These are phyloP conservation scores for Adelphocoris suturalis DNA, from an alignment of 2,888 invertebrate species.

Conservation along the genomic window DNA sequence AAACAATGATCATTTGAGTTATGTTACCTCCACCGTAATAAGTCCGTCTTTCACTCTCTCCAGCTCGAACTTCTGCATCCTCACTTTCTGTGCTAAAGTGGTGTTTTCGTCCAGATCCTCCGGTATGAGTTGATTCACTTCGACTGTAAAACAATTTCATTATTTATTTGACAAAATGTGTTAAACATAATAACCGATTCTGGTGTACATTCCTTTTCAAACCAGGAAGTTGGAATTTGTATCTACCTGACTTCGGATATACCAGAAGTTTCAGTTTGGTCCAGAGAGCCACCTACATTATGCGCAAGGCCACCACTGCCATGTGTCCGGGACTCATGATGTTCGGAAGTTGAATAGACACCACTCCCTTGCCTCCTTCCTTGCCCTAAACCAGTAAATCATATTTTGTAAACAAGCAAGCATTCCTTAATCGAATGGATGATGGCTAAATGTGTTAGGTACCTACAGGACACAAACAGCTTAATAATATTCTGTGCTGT, in stretches of 20 bases:
- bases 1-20: too few species aligned
- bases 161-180: background rate
- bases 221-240: too few species aligned
- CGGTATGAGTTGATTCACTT: background rate
- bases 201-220: too few species aligned
- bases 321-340: slow-evolving; percentile 45
- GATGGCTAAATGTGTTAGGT: too few species aligned
- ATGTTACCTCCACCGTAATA: slow-evolving; percentile 7
- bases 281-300: background rate
- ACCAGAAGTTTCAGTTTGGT: background rate
- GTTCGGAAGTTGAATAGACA: background rate
- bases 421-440: too few species aligned
- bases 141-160: background rate
- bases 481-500: too few species aligned
- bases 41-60: slow-evolving; percentile 6
- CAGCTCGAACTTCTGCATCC: slow-evolving; percentile 1
- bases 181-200: too few species aligned
- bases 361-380: background rate
- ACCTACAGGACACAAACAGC: too few species aligned
- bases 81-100: slow-evolving; percentile 59
- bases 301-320: background rate
- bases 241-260: background rate
- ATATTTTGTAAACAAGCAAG: too few species aligned
- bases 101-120: slow-evolving; percentile 40
- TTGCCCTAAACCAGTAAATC: background rate